Base-by-base conservation (phyloP, 1,140 invertebrate species). In the Agrypnia vestita region DNA sequence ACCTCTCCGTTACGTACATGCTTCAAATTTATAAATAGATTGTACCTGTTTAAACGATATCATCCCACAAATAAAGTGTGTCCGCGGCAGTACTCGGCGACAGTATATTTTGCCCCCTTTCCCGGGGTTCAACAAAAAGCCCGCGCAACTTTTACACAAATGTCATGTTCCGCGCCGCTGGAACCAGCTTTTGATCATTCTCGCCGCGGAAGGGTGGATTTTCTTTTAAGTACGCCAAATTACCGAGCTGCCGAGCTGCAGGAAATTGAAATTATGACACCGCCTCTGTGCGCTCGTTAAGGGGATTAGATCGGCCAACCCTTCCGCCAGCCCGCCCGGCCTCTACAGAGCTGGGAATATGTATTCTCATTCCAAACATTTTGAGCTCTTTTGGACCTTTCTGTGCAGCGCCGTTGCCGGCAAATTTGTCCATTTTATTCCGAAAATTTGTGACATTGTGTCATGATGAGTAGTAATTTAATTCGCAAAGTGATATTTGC, bases 261-360 rank as follows among this genome's bases (percentile, higher is more conserved):
- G 69, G 69, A 73, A 73, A 73, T 73, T 73, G 69, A 73, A 73
- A 73, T 73, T 73, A 73, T 73, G 69, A 73, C 69, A 35, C 19
- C 9, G 69, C 51, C 17, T 47, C 51, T 55, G 69, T 55, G 69
- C n/a, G 69, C 56, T 73, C 69, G 69, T 73, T 73, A 73, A 55
- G 53, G 69, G 69, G 49, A 73, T 73, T 73, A 73, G 47, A 17
- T 35, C 25, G 56, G 56, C 15, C 47, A 73, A 55, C 69, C 69
- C 61, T 64, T 64, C 55, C 21, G 55, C 11, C 21, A 35, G 25
- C 12, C 55, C 9, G 11, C 15, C n/a, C 15, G 15, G 15, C 10
- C 55, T 19, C 55, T n/a, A 13, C 51, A 3, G 25, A 3, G 25
- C 25, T 3, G 25, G 25, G 25, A 35, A 35, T 35, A 35, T 35